Conservation (phyloP, 2,113 vertebrate species). For the Micromys minutus region DNA sequence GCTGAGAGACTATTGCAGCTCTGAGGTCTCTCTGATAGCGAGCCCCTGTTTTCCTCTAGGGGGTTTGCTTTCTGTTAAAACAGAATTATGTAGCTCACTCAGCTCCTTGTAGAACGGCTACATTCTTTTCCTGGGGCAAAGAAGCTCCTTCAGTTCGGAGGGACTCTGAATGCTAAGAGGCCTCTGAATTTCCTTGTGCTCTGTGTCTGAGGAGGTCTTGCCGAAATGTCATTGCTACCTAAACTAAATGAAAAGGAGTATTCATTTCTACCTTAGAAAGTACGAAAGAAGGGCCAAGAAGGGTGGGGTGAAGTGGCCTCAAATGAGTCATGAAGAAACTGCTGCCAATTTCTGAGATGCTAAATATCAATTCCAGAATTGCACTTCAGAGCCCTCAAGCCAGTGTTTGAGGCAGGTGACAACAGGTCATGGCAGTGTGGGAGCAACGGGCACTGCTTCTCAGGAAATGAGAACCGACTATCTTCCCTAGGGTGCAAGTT, state of each 20-base stretch:
- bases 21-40: background rate
- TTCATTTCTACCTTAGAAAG: background rate
- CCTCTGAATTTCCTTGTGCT: background rate
- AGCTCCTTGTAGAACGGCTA: background rate
- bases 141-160: background rate
- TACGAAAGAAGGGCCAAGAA: background rate
- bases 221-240: accelerated
- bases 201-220: background rate
- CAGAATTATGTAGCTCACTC: background rate
- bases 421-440: background rate
- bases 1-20: background rate
- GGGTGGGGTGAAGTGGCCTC: background rate
- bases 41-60: constrained; percentile 50
- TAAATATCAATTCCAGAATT: background rate
- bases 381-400: accelerated
- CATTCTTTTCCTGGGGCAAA: constrained; percentile 30
- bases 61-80: constrained; percentile 59
- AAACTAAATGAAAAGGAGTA: background rate
- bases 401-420: background rate
- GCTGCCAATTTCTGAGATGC: background rate
- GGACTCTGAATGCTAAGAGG: background rate
- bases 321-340: background rate
- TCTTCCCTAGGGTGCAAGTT: background rate
- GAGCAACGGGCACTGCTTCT: background rate
- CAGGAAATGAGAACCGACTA: background rate